A percentile compares a stretch with the other conserved stretches of the same genome.
phyloP scores from a whole-genome alignment of 2,888 invertebrate species.

The Smittia aterrima region DNA sequence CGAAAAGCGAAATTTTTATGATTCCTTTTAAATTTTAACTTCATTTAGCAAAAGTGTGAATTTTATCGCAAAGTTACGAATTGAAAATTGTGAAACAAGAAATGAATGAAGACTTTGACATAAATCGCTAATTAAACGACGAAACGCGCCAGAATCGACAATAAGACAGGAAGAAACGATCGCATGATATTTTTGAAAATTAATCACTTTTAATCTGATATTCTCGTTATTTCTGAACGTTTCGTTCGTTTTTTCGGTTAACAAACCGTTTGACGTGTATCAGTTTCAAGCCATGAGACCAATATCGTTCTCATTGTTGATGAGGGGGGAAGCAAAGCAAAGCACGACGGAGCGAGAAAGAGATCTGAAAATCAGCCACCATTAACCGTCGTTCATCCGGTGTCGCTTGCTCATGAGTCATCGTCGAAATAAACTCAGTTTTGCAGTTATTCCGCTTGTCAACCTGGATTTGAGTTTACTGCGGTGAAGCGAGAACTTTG shows the following conservation, averaged over 20 bases:
- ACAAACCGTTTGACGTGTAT: conserved; percentile 27
- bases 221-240: too few species aligned
- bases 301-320: conserved; percentile 26
- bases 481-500: too few species aligned
- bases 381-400: conserved; percentile 41
- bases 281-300: conserved; percentile 27
- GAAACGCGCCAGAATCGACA: not conserved
- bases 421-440: not conserved
- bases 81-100: not conserved
- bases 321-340: not conserved
- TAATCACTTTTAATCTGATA: not conserved
- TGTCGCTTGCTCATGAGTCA: conserved; percentile 33
- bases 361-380: conserved; percentile 35
- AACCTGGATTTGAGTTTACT: not conserved
- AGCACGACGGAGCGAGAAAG: not conserved
- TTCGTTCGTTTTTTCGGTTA: not conserved
- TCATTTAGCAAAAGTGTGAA: conserved; percentile 15
- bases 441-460: conserved; percentile 31
- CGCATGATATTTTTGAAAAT: not conserved
- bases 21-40: too few species aligned
- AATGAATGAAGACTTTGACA: not conserved
- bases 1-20: too few species aligned
- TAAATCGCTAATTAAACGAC: not conserved
- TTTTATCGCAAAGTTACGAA: conserved; percentile 29
- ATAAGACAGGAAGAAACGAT: not conserved